Base-by-base conservation (phyloP, 2,797 vertebrate species). In the Gymnothorax javanicus region DNA sequence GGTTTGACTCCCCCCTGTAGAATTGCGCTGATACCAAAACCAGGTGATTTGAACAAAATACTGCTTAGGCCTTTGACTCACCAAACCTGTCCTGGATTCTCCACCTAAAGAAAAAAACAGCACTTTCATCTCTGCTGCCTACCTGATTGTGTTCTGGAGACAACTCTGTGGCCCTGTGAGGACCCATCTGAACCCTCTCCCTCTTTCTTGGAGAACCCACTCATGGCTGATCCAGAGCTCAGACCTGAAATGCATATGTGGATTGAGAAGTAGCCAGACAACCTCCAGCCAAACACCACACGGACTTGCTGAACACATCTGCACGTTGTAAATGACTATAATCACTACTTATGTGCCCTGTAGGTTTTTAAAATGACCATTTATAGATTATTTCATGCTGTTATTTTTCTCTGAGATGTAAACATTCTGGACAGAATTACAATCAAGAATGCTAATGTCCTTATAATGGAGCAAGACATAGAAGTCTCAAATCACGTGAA, bases 101-200 rank as follows among this genome's bases (percentile, higher is more conserved):
- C 33, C 33, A 43, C 33, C 1, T 43, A 52, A 79, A 54, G 50
- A 20, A 54, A 7, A 7, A 43, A 79, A 79, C 43, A 54, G 5
- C 43, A 20, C 43, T 50, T 54, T 7, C 23, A 17, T 2, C 33
- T 79, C 43, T 6, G 23, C 13, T 0, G 9, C 17, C 5, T 87
- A 95, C 94, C 92, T 89, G 89, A 88, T 81, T 7, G 27, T 52
- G 93, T 92, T 20, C 89, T 92, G 56, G 93, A 92, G 52, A 77
- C 25, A 0, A n/a, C 0, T 73, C 83, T 90, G 2, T 56, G 23
- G 0, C 54, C 88, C 0, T 52, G 59, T 0, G 59, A 0, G 0
- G 57, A 0, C 0, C 0, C 7, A 4, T 85, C 12, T 0, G 13
- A 0, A 4, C 84, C 82, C 0, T 88, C 89, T 0, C 88, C 89